Conservation (phyloP, 2,888 invertebrate genomes). For the Thumatha senex region DNA sequence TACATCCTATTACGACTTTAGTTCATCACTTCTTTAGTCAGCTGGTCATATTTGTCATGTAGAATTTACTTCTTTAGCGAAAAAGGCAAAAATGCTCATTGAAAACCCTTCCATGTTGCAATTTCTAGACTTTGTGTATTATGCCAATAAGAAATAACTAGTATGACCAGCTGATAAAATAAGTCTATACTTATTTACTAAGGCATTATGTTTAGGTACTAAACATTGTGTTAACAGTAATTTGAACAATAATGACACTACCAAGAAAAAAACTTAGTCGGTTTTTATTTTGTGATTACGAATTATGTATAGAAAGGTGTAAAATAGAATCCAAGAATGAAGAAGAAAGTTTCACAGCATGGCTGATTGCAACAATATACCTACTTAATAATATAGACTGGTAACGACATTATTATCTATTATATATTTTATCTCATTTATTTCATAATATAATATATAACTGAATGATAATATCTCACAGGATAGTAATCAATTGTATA, state of each 20-base stretch:
- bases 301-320: slow-evolving; percentile 3
- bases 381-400: too few species aligned
- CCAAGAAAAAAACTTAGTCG: neutral
- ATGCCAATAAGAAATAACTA: slow-evolving; percentile 38
- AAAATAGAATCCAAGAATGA: neutral
- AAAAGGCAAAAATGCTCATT: slow-evolving; percentile 34
- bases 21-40: slow-evolving; percentile 30
- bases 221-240: neutral
- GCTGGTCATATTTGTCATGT: slow-evolving; percentile 55
- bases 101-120: too few species aligned
- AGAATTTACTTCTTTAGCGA: slow-evolving; percentile 15
- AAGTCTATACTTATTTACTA: slow-evolving; percentile 16
- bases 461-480: too few species aligned
- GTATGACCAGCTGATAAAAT: slow-evolving; percentile 55
- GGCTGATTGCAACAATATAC: neutral
- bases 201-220: neutral
- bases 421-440: too few species aligned
- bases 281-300: neutral
- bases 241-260: neutral
- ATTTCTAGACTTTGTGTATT: too few species aligned
- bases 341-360: too few species aligned
- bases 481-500: too few species aligned
- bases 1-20: slow-evolving; percentile 22
- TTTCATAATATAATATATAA: too few species aligned
- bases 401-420: too few species aligned